Percentiles rank a stretch among this genome's conserved stretches.
Evolutionary conservation across 2,888 invertebrate genomes (phyloP).

Genomic region (Chrysolina oricalcia): DNA sequence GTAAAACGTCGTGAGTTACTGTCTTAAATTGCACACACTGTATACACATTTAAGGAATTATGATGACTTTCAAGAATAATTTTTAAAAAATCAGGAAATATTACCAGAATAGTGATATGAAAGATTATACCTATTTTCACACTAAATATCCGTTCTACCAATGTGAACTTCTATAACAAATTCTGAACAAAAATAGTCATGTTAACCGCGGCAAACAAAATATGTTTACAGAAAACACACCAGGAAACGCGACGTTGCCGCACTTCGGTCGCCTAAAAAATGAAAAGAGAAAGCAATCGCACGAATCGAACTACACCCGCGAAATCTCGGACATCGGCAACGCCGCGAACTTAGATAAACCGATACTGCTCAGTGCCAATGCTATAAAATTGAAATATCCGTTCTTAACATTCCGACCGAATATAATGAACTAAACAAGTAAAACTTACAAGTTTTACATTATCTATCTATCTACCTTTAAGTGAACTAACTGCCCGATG

Average conservation of each 20-base stretch:
- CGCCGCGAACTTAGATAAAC: slow-evolving; percentile 23
- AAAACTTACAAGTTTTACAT: slow-evolving; percentile 35
- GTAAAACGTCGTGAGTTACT: too few species aligned
- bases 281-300: slow-evolving; percentile 16
- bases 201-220: slow-evolving; percentile 9
- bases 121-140: background rate
- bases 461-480: slow-evolving; percentile 22
- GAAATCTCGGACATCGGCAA: slow-evolving; percentile 13
- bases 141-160: background rate
- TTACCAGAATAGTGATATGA: background rate
- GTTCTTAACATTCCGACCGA: slow-evolving; percentile 37
- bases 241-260: slow-evolving; percentile 13
- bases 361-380: slow-evolving; percentile 29
- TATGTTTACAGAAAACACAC: slow-evolving; percentile 15
- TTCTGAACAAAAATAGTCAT: slow-evolving; percentile 3
- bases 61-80: background rate
- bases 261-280: background rate
- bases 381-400: slow-evolving; percentile 35
- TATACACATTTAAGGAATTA: too few species aligned
- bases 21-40: too few species aligned
- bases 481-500: slow-evolving; percentile 32
- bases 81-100: background rate
- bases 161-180: background rate
- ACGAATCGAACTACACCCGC: slow-evolving; percentile 19
- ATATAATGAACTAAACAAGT: slow-evolving; percentile 34